A percentile compares a stretch with the other conserved stretches of the same genome.
Conservation (phyloP, 1,140 invertebrate species). For the Portunus trituberculatus region DNA sequence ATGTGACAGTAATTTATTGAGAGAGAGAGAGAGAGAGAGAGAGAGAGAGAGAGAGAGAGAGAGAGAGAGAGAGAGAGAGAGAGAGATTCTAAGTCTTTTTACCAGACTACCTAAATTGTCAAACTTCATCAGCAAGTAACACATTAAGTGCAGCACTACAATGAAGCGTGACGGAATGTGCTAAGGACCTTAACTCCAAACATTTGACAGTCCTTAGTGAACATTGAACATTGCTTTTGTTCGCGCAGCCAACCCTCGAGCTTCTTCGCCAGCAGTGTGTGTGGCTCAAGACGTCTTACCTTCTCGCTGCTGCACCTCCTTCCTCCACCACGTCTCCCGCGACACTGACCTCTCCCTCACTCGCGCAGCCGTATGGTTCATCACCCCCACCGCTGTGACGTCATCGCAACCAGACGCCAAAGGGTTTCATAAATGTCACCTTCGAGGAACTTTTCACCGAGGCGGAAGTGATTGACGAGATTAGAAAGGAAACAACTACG, state of each 20-base stretch:
- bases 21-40: too few species aligned
- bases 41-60: too few species aligned
- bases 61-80: too few species aligned
- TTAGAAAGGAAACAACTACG: not conserved
- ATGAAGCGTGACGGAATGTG: too few species aligned
- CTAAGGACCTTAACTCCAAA: too few species aligned
- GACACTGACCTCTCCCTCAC: constrained; percentile 54
- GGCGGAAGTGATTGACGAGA: not conserved
- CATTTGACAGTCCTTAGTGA: too few species aligned
- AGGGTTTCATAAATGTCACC: not conserved
- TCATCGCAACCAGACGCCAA: not conserved
- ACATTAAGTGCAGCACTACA: too few species aligned
- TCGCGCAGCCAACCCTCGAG: not conserved
- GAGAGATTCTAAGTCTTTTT: too few species aligned
- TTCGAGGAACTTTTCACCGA: not conserved
- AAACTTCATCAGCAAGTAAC: too few species aligned
- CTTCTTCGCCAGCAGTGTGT: not conserved
- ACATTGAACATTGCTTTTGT: not conserved
- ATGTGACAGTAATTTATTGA: too few species aligned
- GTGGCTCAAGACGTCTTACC: constrained; percentile 3
- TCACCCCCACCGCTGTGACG: constrained; percentile 53
- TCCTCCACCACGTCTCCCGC: constrained; percentile 45
- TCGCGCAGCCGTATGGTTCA: constrained; percentile 55
- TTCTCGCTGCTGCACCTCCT: constrained; percentile 33
- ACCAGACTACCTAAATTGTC: too few species aligned